Evolutionary conservation across 2,888 invertebrate genomes (phyloP).

Genomic region (Agrotis puta): DNA sequence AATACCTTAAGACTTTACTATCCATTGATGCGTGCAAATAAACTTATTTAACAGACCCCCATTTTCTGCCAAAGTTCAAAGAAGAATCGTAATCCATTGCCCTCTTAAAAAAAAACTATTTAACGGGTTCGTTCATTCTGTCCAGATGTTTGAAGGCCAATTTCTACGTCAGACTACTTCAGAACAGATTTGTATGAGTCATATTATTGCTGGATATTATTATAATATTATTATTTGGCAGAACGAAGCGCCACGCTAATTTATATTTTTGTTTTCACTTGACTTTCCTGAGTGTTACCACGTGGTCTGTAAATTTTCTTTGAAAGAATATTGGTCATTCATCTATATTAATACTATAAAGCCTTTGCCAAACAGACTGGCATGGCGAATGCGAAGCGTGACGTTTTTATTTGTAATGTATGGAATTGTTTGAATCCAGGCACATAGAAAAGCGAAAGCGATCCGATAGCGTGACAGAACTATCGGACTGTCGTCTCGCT

Average conservation of each 20-base stretch:
- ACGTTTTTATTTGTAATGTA: too few relatives aligned
- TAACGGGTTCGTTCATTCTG: slow-evolving; percentile 10
- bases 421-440: too few relatives aligned
- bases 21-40: too few relatives aligned
- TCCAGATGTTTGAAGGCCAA: slow-evolving; percentile 49
- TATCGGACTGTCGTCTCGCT: too few relatives aligned
- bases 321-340: background rate
- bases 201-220: slow-evolving; percentile 31
- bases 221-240: slow-evolving; percentile 48
- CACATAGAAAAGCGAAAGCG: too few relatives aligned
- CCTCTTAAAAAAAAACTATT: slow-evolving; percentile 11
- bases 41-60: background rate
- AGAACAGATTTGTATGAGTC: slow-evolving; percentile 53
- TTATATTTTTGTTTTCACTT: slow-evolving; percentile 51
- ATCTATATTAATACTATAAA: too few relatives aligned
- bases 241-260: slow-evolving; percentile 38
- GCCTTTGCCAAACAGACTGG: too few relatives aligned
- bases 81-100: background rate
- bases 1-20: too few relatives aligned
- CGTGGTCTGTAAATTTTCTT: background rate
- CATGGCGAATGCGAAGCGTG: too few relatives aligned
- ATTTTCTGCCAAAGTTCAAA: background rate
- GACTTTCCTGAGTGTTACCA: slow-evolving; percentile 4
- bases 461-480: too few relatives aligned
- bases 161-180: slow-evolving; percentile 53